Base-by-base conservation (phyloP, 2,888 invertebrate species). In the Subacronicta megacephala region DNA sequence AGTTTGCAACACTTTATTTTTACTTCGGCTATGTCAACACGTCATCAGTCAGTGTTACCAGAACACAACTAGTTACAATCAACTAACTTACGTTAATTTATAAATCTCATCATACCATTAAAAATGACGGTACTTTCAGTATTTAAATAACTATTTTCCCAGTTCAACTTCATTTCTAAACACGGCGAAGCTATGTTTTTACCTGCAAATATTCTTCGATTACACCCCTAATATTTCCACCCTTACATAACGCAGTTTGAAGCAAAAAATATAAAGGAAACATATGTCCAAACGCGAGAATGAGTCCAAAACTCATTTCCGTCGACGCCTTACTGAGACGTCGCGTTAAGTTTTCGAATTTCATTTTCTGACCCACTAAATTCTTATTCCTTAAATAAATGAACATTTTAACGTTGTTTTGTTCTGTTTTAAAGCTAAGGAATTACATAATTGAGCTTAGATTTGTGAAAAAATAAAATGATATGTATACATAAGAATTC, bases 261-360 rank as follows among this genome's bases (percentile, higher is more conserved):
- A 49, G 67, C 15, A 42, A 72, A 66, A 71, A 70, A 72, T 42
- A 59, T 57, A 42, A 52, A 65, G 61, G 68, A 72, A 71, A 65
- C 64, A 71, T 44, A 67, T 54, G 75, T 72, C 72, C 53, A 37
- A 55, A 68, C 75, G 61, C 58, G 62, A 58, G 63, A 69, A 51
- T 61, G 71, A 69, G 53, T 63, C 73, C 71, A 65, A 67, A 71
- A 71, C 78, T 78, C 69, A 79, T 80, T 80, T 80, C 78, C 80
- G 62, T 50, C 16, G 47, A 51, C 60, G 55, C 59, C 66, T 66
- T 47, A 51, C 46, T 44, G 55, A 45, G 59, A 45, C 49, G 47
- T 53, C 62, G 63, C 55, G 64, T 50, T 51, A 69, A 80, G 65
- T 75, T 74, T 69, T 62, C 65, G 61, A 65, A 78, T 70, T 76